Conservation (phyloP, 2,797 vertebrate genomes). For the Scomberomorus guttatus region DNA sequence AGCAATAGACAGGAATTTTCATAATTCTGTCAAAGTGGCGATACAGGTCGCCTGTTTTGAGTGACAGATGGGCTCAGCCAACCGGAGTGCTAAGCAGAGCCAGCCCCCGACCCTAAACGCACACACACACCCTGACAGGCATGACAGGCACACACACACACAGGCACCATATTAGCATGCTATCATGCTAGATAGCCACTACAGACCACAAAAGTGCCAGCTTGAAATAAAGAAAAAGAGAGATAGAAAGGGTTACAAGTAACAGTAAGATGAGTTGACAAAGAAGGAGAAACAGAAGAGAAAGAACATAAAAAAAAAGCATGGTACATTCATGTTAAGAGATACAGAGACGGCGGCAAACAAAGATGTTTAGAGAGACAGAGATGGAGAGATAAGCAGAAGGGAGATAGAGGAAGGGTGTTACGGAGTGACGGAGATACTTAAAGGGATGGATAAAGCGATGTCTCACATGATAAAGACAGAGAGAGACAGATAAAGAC, state of each 20-base stretch:
- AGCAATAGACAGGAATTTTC: constrained; percentile 88
- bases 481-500: constrained; percentile 66
- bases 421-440: constrained; percentile 57
- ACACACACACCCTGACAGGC: constrained; percentile 75
- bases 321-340: constrained; percentile 37
- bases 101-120: constrained; percentile 45
- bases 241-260: constrained; percentile 2
- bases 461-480: constrained; percentile 70
- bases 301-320: constrained; percentile 17
- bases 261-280: constrained; percentile 39
- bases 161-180: constrained; percentile 72
- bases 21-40: constrained; percentile 87
- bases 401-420: constrained; percentile 63
- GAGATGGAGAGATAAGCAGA: constrained; percentile 61
- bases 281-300: constrained; percentile 10
- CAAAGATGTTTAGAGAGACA: constrained; percentile 68
- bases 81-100: constrained; percentile 88
- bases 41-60: constrained; percentile 87
- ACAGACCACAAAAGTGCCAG: constrained; percentile 27
- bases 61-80: constrained; percentile 95
- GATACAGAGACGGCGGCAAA: constrained; percentile 25
- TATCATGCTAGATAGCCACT: constrained; percentile 17
- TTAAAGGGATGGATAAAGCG: constrained; percentile 69
- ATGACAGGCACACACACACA: constrained; percentile 84
- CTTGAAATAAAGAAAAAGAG: constrained; percentile 10